phyloP scores from a whole-genome alignment of 2,888 invertebrate genomes.

The Seira musarum region DNA sequence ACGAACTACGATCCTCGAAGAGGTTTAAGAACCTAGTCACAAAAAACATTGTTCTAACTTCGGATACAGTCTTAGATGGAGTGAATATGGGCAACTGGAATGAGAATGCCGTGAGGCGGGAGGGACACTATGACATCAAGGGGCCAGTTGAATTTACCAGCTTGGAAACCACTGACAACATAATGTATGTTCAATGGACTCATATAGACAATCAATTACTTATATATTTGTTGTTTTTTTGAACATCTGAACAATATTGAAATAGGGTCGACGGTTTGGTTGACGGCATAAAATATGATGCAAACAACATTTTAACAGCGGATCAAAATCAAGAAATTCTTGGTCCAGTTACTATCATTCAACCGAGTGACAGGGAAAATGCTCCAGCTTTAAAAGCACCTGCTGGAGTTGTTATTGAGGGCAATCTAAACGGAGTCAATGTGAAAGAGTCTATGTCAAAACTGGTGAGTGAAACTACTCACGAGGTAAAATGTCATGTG shows the following conservation, averaged over 20 bases:
- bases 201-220: background rate
- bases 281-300: constrained; percentile 45
- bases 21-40: constrained; percentile 30
- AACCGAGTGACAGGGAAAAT: background rate
- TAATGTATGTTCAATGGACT: constrained; percentile 44
- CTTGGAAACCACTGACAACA: constrained; percentile 12
- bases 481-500: background rate
- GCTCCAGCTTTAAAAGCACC: constrained; percentile 16
- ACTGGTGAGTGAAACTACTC: constrained; percentile 36
- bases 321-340: constrained; percentile 41
- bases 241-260: constrained; percentile 3
- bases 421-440: constrained; percentile 50
- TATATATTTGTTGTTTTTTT: background rate
- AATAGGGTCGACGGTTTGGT: constrained; percentile 56
- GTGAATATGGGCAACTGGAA: constrained; percentile 61
- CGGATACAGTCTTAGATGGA: constrained; percentile 39
- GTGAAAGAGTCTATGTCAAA: constrained; percentile 45
- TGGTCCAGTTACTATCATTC: constrained; percentile 25
- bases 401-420: constrained; percentile 35
- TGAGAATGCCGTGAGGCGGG: constrained; percentile 21
- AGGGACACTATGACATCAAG: constrained; percentile 13
- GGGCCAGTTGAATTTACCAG: constrained; percentile 26
- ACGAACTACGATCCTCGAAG: constrained; percentile 33
- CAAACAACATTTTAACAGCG: constrained; percentile 28
- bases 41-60: background rate